phyloP scores from a whole-genome alignment of 1,140 invertebrate genomes.

The Trachelipus rathkii region DNA sequence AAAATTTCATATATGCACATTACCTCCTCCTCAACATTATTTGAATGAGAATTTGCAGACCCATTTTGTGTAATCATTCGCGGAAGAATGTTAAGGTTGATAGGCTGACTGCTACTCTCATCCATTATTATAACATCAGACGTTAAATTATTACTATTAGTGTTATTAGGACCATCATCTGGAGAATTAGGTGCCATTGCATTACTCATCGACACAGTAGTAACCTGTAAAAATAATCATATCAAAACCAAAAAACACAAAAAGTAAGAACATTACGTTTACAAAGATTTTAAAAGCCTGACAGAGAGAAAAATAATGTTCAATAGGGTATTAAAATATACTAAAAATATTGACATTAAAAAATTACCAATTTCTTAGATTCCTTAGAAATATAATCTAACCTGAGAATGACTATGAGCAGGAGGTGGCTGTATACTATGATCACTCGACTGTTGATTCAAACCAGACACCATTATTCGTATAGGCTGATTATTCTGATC shows the following conservation, averaged over 20 bases:
- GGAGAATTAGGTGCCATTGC: not conserved
- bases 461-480: not conserved
- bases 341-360: too few species aligned
- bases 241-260: too few species aligned
- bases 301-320: too few species aligned
- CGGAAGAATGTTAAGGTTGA: not conserved
- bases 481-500: not conserved
- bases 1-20: too few species aligned
- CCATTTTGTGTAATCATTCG: not conserved
- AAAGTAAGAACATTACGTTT: too few species aligned
- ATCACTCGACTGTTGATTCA: not conserved
- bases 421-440: not conserved
- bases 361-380: too few species aligned
- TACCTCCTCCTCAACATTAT: not conserved
- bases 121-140: not conserved
- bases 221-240: not conserved
- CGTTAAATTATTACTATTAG: not conserved
- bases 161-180: not conserved
- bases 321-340: too few species aligned
- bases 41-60: not conserved
- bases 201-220: not conserved
- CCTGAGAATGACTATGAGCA: not conserved
- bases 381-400: not conserved
- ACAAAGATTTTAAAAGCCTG: too few species aligned
- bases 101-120: not conserved